phyloP scores from a whole-genome alignment of 2,797 vertebrate genomes.

The Nasua narica region DNA sequence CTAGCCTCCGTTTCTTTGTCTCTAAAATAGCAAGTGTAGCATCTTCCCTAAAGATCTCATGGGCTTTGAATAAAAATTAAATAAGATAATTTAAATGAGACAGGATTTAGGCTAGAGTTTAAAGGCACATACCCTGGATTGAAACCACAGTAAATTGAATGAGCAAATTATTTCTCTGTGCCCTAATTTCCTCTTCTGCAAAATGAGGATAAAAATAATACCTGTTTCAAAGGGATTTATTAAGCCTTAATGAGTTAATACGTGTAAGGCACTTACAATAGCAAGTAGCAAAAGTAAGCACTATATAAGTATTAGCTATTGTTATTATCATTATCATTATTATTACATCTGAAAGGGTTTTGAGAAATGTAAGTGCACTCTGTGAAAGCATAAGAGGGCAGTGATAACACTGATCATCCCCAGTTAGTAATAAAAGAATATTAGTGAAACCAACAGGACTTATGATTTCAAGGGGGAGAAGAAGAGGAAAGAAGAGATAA shows the following conservation, averaged over 20 bases:
- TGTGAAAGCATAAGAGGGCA: background rate
- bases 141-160: background rate
- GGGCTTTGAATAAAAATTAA: background rate
- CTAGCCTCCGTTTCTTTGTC: background rate
- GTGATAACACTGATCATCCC: background rate
- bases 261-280: background rate
- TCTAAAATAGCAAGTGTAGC: background rate
- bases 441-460: background rate
- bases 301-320: background rate
- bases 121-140: background rate
- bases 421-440: background rate
- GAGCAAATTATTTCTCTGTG: background rate
- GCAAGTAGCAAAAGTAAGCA: background rate
- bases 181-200: background rate
- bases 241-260: background rate
- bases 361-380: background rate
- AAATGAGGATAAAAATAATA: slow-evolving; percentile 5
- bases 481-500: background rate
- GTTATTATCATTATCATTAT: background rate
- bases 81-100: background rate
- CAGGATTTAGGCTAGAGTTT: background rate
- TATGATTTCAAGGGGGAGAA: background rate
- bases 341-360: background rate
- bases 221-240: background rate
- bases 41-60: background rate